A percentile compares a stretch with the other conserved stretches of the same genome.
These are phyloP conservation scores for Enteromius trimaculatus DNA, from an alignment of 2,797 vertebrate genomes.

Conservation along the genomic window DNA sequence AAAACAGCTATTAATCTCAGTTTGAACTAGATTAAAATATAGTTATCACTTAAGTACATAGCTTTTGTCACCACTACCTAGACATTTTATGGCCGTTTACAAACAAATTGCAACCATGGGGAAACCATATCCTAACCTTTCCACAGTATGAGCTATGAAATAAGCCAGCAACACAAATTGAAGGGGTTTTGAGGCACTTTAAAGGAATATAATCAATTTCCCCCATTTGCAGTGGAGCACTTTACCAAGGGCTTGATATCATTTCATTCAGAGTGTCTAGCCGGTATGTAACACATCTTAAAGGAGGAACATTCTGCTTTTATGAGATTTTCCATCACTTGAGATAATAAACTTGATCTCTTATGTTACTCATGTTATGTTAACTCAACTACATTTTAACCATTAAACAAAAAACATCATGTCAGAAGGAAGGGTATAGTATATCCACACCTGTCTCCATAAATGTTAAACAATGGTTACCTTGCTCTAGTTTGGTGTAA, in stretches of 20 bases:
- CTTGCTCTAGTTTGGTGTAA: background rate
- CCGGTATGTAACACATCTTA: slow-evolving; percentile 77
- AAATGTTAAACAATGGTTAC: background rate
- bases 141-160: slow-evolving; percentile 2
- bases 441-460: background rate
- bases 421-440: background rate
- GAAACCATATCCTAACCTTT: slow-evolving; percentile 4
- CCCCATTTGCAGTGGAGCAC: slow-evolving; percentile 74
- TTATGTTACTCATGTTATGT: no score
- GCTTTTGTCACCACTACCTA: slow-evolving; percentile 32
- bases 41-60: slow-evolving; percentile 34
- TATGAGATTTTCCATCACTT: slow-evolving; percentile 68
- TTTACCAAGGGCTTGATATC: slow-evolving; percentile 79
- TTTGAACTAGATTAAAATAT: slow-evolving; percentile 52
- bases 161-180: slow-evolving; percentile 69
- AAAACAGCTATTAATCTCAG: slow-evolving; percentile 56
- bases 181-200: slow-evolving; percentile 70
- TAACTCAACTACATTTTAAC: background rate
- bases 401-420: background rate
- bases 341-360: slow-evolving; percentile 64
- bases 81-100: slow-evolving; percentile 20
- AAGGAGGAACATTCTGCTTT: slow-evolving; percentile 72
- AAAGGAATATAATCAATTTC: slow-evolving; percentile 66
- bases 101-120: slow-evolving; percentile 31
- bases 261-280: slow-evolving; percentile 77